Conservation (phyloP, 1,140 invertebrate species). For the Halesus radiatus region DNA sequence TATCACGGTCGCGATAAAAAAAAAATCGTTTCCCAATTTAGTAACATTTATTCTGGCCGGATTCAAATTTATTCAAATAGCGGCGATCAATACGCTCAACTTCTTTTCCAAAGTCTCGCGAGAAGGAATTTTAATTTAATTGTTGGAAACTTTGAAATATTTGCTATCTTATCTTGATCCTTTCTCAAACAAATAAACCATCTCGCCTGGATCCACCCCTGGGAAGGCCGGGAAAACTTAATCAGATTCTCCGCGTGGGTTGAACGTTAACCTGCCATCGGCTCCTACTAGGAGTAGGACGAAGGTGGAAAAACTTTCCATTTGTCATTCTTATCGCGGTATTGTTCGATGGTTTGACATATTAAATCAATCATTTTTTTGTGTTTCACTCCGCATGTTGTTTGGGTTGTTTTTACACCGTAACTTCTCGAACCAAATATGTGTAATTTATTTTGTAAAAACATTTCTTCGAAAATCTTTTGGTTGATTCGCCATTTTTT, state of each 20-base stretch:
- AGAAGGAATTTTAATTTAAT: conserved; percentile 49
- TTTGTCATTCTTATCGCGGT: conserved; percentile 45
- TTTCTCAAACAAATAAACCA: conserved; percentile 44
- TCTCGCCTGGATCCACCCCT: not conserved
- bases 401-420: not conserved
- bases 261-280: conserved; percentile 29
- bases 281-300: not conserved
- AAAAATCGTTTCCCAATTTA: conserved; percentile 34
- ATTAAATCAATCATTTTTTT: conserved; percentile 44
- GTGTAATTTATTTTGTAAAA: too few relatives aligned
- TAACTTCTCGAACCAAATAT: not conserved
- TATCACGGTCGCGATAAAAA: conserved; percentile 25
- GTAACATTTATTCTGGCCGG: conserved; percentile 24
- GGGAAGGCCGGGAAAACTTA: not conserved
- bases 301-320: conserved; percentile 22
- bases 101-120: conserved; percentile 37
- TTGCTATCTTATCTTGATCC: conserved; percentile 40
- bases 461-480: too few relatives aligned
- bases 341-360: conserved; percentile 40
- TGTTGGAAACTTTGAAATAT: conserved; percentile 44
- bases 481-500: too few relatives aligned
- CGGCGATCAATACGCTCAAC: conserved; percentile 40
- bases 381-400: too few relatives aligned
- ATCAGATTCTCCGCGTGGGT: conserved; percentile 23
- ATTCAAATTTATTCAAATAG: conserved; percentile 39